phyloP scores from a whole-genome alignment of 2,888 invertebrate species.

The Trissolcus brochymenae region DNA sequence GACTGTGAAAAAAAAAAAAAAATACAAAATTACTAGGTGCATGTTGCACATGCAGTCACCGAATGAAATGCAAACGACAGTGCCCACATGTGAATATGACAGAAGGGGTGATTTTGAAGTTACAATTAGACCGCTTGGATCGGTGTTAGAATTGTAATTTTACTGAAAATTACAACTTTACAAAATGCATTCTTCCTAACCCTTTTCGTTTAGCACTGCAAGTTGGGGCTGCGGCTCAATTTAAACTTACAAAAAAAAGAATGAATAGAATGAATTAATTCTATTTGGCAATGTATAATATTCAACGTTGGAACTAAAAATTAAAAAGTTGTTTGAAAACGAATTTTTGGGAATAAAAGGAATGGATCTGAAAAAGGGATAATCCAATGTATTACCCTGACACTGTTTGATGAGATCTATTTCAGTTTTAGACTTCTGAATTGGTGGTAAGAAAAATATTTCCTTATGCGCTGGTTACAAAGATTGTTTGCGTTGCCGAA shows the following conservation, averaged over 20 bases:
- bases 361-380: neutral
- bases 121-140: constrained; percentile 19
- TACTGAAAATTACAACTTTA: constrained; percentile 13
- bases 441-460: neutral
- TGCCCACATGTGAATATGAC: constrained; percentile 30
- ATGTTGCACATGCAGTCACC: neutral
- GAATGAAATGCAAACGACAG: constrained; percentile 40
- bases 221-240: no score
- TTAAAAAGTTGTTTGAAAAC: no score
- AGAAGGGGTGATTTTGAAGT: constrained; percentile 35
- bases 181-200: neutral
- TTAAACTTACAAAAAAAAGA: no score
- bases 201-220: no score
- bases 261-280: no score
- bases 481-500: constrained; percentile 19
- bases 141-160: constrained; percentile 22
- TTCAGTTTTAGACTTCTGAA: no score
- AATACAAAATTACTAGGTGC: constrained; percentile 1
- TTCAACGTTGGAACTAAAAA: neutral
- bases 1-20: constrained; percentile 5
- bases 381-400: no score
- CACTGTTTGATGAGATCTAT: no score
- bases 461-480: constrained; percentile 23
- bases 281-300: no score
- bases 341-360: no score